Evolutionary conservation across 2,113 vertebrate genomes (phyloP), one percentile per base, ranked within the genome.

Genomic region (Chrysemys picta): DNA sequence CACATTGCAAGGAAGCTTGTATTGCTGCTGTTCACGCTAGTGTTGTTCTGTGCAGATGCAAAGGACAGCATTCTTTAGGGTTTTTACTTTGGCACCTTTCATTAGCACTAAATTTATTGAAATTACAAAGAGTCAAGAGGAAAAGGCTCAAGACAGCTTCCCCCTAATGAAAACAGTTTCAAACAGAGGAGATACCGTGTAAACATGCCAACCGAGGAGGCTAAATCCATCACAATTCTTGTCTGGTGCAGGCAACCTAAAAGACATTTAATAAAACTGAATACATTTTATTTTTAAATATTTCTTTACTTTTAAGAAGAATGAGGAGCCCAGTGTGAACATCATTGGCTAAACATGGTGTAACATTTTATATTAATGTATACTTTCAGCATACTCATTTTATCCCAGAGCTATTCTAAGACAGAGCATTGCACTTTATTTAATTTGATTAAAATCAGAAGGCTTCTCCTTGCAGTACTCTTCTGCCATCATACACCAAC

Each of bases 401-500:
- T 83, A 29, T 85, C 25, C 88, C n/a, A 13, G 53, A 80, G 25
- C 1, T 90, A n/a, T 81, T 91, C 75, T 88, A 85, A 88, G 16
- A 14, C 56, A 92, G 89, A 88, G 2, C 10, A 82, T 80, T 80
- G 49, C 12, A 62, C 13, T 62, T 0, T 0, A 35, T 89, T 89
- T 25, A 57, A 88, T 90, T 87, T 91, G 22, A 92, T 83, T 93
- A 62, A 96, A 96, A 80, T 47, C 89, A 95, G 85, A 93, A 96
- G 80, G 87, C 35, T 94, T 79, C 79, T 57, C 50, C 87, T 95
- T 91, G 56, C 79, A 88, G 80, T 35, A 56, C 47, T 69, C 12
- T 84, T 94, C 91, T 87, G 69, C 75, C 8, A 80, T 62, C 45
- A 93, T 82, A 82, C 59, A 80, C 13, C 45, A 86, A 25, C 42